Evolutionary conservation across 2,888 invertebrate species (phyloP), one percentile per base, ranked within the genome.

Genomic region (Pristionchus fissidentatus): DNA sequence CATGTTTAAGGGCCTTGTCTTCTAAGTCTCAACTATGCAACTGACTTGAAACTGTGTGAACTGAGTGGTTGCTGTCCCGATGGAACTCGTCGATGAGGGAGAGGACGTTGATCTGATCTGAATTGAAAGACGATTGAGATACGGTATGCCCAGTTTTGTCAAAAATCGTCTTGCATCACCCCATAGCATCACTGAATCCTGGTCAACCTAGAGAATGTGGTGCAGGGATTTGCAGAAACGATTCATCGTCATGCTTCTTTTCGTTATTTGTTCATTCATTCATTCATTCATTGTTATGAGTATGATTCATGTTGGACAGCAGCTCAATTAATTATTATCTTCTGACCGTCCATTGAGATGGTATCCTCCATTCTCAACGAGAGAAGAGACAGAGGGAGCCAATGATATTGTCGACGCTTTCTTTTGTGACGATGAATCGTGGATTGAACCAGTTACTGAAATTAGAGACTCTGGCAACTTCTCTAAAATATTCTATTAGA

Each of bases 41-140:
- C 60, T 60, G 13, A 60, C 78, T 78, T 78, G 55, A 78, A 78
- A 22, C 78, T 78, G 15, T 78, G 78, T 26, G 78, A 78, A 78
- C 55, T 55, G 3, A 78, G 22, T 10, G 57, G 55, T 10, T 52
- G 78, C 13, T 78, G 78, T 38, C 57, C 57, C 26, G 78, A 52
- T 22, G 78, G 55, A 35, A 32, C 26, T n/a, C 38, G 52, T 29
- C 55, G n/a, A n/a, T 49, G 75, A n/a, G 32, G 26, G n/a, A 26
- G 75, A 5, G 22, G 43, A 77, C 32, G 29, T 19, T 43, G 75
- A 29, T 43, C 75, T 0, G 38, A 41, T 70, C 70, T 70, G 41
- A 3, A 70, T 10, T 0, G 10, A n/a, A 4, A 29, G 0, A 19
- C 38, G 22, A 3, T 41, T 22, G 1, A n/a, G 8, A 41, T 0